phyloP scores from a whole-genome alignment of 2,888 invertebrate species.

The Drosophila flavopinicola region DNA sequence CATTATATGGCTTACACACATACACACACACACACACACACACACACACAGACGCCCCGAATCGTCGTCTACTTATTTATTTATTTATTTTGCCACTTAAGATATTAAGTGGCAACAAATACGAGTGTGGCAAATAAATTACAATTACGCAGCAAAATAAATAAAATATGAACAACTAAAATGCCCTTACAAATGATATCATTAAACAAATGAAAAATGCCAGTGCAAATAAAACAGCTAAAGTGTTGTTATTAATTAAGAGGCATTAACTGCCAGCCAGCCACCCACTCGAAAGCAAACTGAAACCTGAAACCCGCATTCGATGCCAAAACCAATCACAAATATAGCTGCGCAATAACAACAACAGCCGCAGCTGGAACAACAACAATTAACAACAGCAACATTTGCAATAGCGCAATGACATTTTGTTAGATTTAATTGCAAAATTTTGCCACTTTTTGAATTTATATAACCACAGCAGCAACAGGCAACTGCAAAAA shows the following conservation, averaged over 20 bases:
- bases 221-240: constrained; percentile 43
- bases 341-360: too few species aligned
- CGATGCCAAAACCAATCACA: constrained; percentile 22
- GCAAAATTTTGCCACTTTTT: constrained; percentile 16
- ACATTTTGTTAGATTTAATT: constrained; percentile 64
- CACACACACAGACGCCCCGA: too few species aligned
- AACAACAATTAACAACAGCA: constrained; percentile 24
- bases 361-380: too few species aligned
- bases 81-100: constrained; percentile 65
- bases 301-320: constrained; percentile 13
- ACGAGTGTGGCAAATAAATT: constrained; percentile 53
- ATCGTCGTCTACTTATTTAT: constrained; percentile 44
- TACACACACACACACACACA: constrained; percentile 1
- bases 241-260: constrained; percentile 71
- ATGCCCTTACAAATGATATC: constrained; percentile 39
- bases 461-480: constrained; percentile 12
- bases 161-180: constrained; percentile 21
- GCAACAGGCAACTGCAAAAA: constrained; percentile 31
- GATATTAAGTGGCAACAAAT: constrained; percentile 58
- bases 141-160: constrained; percentile 43
- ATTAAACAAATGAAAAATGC: constrained; percentile 52
- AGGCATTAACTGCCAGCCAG: constrained; percentile 61
- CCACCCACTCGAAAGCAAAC: constrained; percentile 25
- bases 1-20: constrained; percentile 12
- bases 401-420: constrained; percentile 36